These are phyloP conservation scores for Columbina picui DNA, from an alignment of 2,113 vertebrate genomes.

Conservation along the genomic window DNA sequence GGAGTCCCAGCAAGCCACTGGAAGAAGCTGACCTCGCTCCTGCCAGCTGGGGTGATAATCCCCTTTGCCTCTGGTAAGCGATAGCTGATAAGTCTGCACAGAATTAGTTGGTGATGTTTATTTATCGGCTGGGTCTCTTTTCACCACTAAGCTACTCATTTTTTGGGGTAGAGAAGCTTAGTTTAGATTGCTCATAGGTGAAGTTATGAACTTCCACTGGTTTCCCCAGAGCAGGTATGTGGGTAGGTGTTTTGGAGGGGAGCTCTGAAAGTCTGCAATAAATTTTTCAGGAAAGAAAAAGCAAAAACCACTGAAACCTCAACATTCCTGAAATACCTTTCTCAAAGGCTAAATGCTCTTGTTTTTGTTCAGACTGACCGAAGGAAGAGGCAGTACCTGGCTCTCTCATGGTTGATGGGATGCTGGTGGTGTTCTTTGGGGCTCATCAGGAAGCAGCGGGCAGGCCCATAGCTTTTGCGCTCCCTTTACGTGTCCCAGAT, in stretches of 20 bases:
- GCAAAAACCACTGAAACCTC: not conserved
- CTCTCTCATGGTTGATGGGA: not conserved
- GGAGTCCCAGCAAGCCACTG: conserved; percentile 16
- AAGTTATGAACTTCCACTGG: not conserved
- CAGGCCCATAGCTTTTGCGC: not conserved
- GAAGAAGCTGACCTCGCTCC: conserved; percentile 68
- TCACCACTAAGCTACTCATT: not conserved
- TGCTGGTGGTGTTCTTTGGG: not conserved
- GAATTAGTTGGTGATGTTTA: conserved; percentile 59
- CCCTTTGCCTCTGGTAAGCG: conserved; percentile 62
- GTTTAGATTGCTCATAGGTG: not conserved
- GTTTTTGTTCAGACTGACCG: not conserved
- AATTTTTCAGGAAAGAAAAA: not conserved
- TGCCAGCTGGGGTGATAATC: conserved; percentile 76
- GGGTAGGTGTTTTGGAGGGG: not conserved
- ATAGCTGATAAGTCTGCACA: conserved; percentile 64
- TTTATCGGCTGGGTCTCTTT: conserved; percentile 48
- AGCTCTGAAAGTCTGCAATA: not conserved
- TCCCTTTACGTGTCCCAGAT: not conserved
- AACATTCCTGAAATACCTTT: conserved; percentile 52
- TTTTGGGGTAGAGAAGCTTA: not conserved
- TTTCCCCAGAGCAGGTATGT: not conserved
- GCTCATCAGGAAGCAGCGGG: not conserved
- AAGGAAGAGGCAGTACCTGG: not conserved
- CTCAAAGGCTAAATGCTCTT: not conserved